Base-by-base conservation (phyloP, 2,113 vertebrate genomes). In the Sebastes schlegelii region DNA sequence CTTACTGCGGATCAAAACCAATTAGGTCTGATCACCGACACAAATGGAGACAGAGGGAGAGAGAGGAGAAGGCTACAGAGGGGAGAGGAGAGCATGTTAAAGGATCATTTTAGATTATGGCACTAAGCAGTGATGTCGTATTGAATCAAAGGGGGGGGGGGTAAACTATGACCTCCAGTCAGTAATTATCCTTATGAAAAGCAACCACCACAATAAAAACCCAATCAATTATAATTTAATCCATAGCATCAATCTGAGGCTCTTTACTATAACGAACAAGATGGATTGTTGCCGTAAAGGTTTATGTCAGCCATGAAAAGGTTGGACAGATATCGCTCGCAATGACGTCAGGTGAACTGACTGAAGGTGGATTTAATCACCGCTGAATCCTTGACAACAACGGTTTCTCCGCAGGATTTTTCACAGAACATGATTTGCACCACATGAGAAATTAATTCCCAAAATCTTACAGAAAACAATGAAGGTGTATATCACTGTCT, bases 1-100 rank as follows among this genome's bases (percentile, higher is more conserved):
- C 89, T 81, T 46, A 64, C 3, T 68, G 76, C 54, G 75, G 86
- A 91, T 94, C 87, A 91, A 89, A 93, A 83, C 70, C 88, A 91
- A 90, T 92, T 88, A 89, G 6, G 51, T 72, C 78, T 79, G 84
- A 88, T 91, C 78, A 87, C 67, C 49, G 63, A 65, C 68, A 75
- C 82, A 88, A 92, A 88, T 74, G 74, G 82, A 71, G 55, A 71
- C 64, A 75, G 74, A 63, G 54, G 70, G 52, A 49, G 79, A 55
- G 42, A 66, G 62, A 57, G 66, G 62, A 34, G 43, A 23, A 2
- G 81, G 45, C n/a, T 46, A 14, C 0, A 12, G 77, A 64, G 62
- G 14, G 43, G 54, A 72, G 52, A 57, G 6, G 68, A 61, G 23
- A 82, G 55, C 65, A 52, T 23, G 45, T 76, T 72, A 17, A 65